Evolutionary conservation across 2,113 vertebrate genomes (phyloP), one percentile per base, ranked within the genome.

Genomic region (Neopipo cinnamomea): DNA sequence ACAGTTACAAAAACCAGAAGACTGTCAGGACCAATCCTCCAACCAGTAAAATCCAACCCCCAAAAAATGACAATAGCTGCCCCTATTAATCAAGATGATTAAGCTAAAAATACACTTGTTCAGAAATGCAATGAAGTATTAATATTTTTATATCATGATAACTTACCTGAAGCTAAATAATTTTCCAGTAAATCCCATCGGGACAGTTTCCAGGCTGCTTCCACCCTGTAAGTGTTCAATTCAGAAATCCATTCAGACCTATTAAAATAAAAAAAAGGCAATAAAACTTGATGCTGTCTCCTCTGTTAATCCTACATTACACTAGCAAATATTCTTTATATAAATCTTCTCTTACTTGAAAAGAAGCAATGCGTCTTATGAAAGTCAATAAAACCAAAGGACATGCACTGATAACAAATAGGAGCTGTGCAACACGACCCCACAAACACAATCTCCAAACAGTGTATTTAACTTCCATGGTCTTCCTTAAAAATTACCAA

Each of bases 141-240:
- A 53, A 33, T 24, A 84, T 49, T 90, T 87, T 42, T 37, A n/a
- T 22, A 78, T 76, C 70, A 39, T 63, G 50, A 28, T 93, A 96
- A 85, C 52, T 81, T 98, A 99, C 99, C 99, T 97, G 99, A 98
- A 90, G 98, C 98, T 85, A 99, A 97, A 96, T 99, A 99, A 92
- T 99, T 99, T 86, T 99, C 99, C 56, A 99, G 97, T 86, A 99
- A 98, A 97, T 99, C 99, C 99, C 99, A 99, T 23, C 98, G 98
- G 28, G 99, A 98, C 6, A 99, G 98, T 95, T 99, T 99, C 99
- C 99, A 99, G 71, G 99, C 99, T 61, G 99, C 99, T 93, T 99
- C 99, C 30, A 99, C 99, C 96, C 99, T 98, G 92, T 99, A 99
- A 3, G 98, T 98, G 93, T 99, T 99, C 87, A 99, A 96, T 89